A percentile compares a stretch with the other conserved stretches of the same genome.
These are phyloP conservation scores for Eumacrocentrus americanus DNA, from an alignment of 2,888 invertebrate species.

Conservation along the genomic window DNA sequence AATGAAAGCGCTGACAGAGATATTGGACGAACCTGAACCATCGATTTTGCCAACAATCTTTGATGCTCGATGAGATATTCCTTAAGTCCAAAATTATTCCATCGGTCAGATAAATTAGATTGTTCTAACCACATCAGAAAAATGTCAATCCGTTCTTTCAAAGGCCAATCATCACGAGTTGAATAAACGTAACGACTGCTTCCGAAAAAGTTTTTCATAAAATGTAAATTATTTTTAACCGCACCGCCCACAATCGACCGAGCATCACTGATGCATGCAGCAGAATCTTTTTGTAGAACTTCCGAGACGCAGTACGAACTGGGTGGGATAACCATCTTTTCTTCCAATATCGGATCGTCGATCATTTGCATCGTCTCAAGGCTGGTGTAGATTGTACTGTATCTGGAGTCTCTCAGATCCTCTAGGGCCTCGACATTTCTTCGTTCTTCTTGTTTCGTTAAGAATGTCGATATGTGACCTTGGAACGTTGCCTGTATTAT, in stretches of 20 bases:
- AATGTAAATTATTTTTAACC: not conserved
- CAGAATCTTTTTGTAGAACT: not conserved
- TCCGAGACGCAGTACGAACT: not conserved
- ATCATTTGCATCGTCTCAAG: not conserved
- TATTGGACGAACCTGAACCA: too few species aligned
- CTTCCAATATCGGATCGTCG: not conserved
- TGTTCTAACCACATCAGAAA: too few species aligned
- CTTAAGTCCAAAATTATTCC: too few species aligned
- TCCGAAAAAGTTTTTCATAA: not conserved
- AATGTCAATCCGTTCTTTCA: not conserved
- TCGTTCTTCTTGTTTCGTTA: not conserved
- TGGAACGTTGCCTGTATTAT: slow-evolving; percentile 5
- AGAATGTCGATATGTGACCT: not conserved
- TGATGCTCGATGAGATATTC: too few species aligned
- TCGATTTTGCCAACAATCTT: too few species aligned
- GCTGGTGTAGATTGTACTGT: not conserved
- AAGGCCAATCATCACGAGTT: not conserved
- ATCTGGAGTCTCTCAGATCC: not conserved
- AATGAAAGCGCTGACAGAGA: too few species aligned
- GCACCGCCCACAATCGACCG: not conserved
- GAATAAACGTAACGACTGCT: not conserved
- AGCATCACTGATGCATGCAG: not conserved
- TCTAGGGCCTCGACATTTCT: not conserved
- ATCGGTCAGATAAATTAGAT: too few species aligned
- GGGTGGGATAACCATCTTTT: not conserved